Conservation (phyloP, 1,140 invertebrate species). For the Pentalonia nigronervosa region DNA sequence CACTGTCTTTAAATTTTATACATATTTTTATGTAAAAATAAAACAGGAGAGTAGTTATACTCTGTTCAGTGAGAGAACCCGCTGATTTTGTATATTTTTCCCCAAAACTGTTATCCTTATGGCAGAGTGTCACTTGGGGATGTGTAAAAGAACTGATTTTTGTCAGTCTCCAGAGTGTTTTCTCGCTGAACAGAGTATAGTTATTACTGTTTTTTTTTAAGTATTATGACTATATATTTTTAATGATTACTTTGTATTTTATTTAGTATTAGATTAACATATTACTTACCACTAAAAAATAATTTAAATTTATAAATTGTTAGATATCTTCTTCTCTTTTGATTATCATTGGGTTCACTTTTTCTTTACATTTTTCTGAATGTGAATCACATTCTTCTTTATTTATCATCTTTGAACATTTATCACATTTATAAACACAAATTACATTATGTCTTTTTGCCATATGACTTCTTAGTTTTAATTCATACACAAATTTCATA, state of each 20-base stretch:
- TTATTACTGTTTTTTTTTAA: neutral
- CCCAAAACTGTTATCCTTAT: no score
- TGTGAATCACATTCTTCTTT: conserved; percentile 33
- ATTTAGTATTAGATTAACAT: neutral
- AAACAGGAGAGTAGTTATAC: neutral
- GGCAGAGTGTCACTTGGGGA: no score
- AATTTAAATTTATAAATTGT: conserved; percentile 8
- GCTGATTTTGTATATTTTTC: no score
- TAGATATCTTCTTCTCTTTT: conserved; percentile 37
- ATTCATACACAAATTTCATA: conserved; percentile 51
- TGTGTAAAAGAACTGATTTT: no score
- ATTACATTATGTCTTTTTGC: conserved; percentile 48
- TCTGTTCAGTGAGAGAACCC: no score
- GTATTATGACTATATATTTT: neutral
- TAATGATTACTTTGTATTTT: neutral
- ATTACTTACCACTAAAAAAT: neutral
- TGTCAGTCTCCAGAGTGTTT: no score
- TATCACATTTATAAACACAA: conserved; percentile 36
- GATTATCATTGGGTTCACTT: neutral
- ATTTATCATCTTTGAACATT: conserved; percentile 52
- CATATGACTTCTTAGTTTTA: conserved; percentile 53
- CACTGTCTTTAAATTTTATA: neutral
- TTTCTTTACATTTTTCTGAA: conserved; percentile 26
- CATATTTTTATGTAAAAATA: neutral
- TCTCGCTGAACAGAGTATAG: no score